phyloP scores from a whole-genome alignment of 2,888 invertebrate species.

The Mesodorylaimus sp. region DNA sequence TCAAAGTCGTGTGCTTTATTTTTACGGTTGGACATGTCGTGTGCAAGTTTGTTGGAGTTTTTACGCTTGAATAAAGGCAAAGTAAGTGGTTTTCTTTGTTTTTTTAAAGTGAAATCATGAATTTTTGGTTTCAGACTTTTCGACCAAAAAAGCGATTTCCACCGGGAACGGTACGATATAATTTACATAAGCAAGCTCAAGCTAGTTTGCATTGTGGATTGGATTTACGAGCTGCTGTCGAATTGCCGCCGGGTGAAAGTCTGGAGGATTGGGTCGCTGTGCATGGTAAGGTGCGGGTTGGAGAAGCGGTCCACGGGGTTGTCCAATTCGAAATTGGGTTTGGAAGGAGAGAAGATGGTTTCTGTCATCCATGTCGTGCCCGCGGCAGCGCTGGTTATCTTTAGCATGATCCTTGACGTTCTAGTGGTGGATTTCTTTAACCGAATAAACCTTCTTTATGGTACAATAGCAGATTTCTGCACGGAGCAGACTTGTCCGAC shows the following conservation, averaged over 20 bases:
- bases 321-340: too few species aligned
- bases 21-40: too few species aligned
- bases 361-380: too few species aligned
- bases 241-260: constrained; percentile 57
- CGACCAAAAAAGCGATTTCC: constrained; percentile 68
- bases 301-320: too few species aligned
- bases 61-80: background rate
- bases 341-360: too few species aligned
- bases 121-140: constrained; percentile 49
- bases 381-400: background rate
- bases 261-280: constrained; percentile 79
- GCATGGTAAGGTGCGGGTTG: constrained; percentile 56
- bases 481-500: constrained; percentile 62
- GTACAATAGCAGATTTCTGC: constrained; percentile 58
- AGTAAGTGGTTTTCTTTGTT: background rate
- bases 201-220: constrained; percentile 73
- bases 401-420: constrained; percentile 22
- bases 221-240: constrained; percentile 58
- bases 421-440: constrained; percentile 82
- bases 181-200: constrained; percentile 71
- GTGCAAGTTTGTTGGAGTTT: background rate
- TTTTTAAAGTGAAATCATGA: background rate
- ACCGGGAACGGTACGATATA: constrained; percentile 64
- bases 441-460: constrained; percentile 73
- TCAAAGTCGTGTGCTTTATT: too few species aligned